Base-by-base conservation (phyloP, 2,888 invertebrate genomes). In the Cephalotes varians region DNA sequence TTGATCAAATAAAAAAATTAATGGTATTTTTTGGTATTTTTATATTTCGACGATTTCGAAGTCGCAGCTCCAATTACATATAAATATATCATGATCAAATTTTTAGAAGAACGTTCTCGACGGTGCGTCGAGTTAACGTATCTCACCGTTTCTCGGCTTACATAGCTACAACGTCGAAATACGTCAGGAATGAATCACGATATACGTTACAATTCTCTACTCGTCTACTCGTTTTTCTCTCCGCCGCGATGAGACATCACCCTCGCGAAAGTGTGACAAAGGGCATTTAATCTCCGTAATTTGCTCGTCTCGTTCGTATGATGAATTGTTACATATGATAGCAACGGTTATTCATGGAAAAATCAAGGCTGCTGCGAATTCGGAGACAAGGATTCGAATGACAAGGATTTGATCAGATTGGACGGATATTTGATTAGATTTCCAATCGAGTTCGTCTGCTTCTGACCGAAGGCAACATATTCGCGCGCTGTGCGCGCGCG, bases 101-200 rank as follows among this genome's bases (percentile, higher is more conserved):
- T 54, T 71, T 25, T 56, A 0, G 6, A 25, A 54, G 4, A 72
- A 58, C 1, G 18, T n/a, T 18, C 34, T 73, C 21, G 5, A 31
- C 6, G 18, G 3, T 5, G 25, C n/a, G 9, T 40, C 15, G 15
- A 37, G 25, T 73, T 54, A 34, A 37, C 15, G 40, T 12, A 76
- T 28, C n/a, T 12, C 25, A 15, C 21, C 1, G 15, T 49, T 74
- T 74, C 49, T 10, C 12, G 18, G 5, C 21, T 49, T 47, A 37
- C 47, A 44, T 15, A 18, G 47, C 2, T 34, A 10, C 18, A 49
- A n/a, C 9, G 51, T 54, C 1, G 49, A 44, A 49, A 74, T 74
- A 28, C 21, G 31, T 40, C 28, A 54, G 25, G 37, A 65, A 65
- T 76, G 76, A 76, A 65, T 76, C 76, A 76, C 76, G 47, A 65